These are phyloP conservation scores for Perca fluviatilis DNA, from an alignment of 2,113 vertebrate genomes.

Conservation along the genomic window DNA sequence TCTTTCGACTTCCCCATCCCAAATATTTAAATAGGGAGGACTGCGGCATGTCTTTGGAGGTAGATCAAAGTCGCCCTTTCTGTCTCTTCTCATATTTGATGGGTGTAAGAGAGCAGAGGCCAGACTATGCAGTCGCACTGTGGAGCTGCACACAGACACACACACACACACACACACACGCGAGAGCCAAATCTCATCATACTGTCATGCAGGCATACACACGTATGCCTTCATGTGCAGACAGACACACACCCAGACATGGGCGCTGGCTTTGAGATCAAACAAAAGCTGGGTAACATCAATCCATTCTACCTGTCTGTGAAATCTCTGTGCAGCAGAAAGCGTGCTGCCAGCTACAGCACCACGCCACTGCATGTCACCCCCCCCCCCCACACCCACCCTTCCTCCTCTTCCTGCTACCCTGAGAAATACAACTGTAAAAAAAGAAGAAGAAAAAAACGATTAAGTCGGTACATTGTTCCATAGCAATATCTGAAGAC, in stretches of 20 bases:
- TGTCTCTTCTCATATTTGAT: conserved; percentile 66
- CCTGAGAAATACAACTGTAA: conserved; percentile 1
- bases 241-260: conserved; percentile 37
- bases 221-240: conserved; percentile 35
- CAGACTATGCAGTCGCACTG: conserved; percentile 36
- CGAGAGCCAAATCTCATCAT: conserved; percentile 50
- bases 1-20: not conserved
- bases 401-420: not conserved
- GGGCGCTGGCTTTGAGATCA: conserved; percentile 61
- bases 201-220: conserved; percentile 31
- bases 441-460: not conserved
- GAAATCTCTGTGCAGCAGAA: conserved; percentile 32
- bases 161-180: conserved; percentile 34
- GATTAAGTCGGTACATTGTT: not conserved
- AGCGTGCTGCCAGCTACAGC: conserved; percentile 36
- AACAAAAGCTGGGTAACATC: conserved; percentile 60
- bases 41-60: conserved; percentile 17
- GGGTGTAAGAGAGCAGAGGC: conserved; percentile 68
- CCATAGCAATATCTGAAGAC: not conserved
- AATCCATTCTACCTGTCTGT: conserved; percentile 54
- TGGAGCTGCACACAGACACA: conserved; percentile 17
- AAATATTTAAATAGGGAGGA: not conserved
- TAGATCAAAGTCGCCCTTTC: conserved; percentile 67
- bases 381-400: no score
- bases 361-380: conserved; percentile 23